These are phyloP conservation scores for Eristalis intricaria DNA, from an alignment of 2,888 invertebrate species.

Conservation along the genomic window DNA sequence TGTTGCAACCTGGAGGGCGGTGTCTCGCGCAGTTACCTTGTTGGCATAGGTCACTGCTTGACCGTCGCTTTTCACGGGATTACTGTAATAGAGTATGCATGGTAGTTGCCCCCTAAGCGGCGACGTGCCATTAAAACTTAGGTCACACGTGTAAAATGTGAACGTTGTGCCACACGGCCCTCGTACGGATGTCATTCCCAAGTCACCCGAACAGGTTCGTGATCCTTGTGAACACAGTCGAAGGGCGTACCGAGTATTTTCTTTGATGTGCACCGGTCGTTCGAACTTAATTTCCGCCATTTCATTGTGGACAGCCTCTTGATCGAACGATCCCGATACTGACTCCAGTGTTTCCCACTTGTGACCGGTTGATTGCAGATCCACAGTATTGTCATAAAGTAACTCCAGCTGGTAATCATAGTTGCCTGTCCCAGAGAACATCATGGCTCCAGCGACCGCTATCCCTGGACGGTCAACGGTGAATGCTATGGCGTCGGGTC, in stretches of 20 bases:
- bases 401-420: constrained; percentile 96
- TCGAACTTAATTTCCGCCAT: constrained; percentile 95
- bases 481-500: constrained; percentile 97
- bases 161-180: constrained; percentile 97
- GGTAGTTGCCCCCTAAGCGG: constrained; percentile 97
- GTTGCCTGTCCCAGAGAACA: constrained; percentile 93
- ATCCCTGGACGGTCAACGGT: constrained; percentile 95
- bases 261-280: constrained; percentile 92
- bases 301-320: constrained; percentile 93
- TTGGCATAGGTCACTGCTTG: constrained; percentile 74
- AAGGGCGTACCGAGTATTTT: constrained; percentile 93
- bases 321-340: constrained; percentile 91
- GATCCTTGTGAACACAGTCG: constrained; percentile 94
- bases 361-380: constrained; percentile 82
- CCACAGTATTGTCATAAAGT: constrained; percentile 87
- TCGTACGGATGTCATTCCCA: constrained; percentile 92
- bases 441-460: constrained; percentile 92
- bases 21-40: constrained; percentile 80
- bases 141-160: constrained; percentile 93
- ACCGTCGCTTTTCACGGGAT: constrained; percentile 78
- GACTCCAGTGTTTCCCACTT: constrained; percentile 95
- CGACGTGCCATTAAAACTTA: constrained; percentile 98
- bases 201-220: constrained; percentile 96
- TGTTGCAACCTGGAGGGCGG: constrained; percentile 88
- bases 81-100: constrained; percentile 88